These are phyloP conservation scores for Parthenolecanium corni DNA, from an alignment of 2,888 invertebrate species.

Conservation along the genomic window DNA sequence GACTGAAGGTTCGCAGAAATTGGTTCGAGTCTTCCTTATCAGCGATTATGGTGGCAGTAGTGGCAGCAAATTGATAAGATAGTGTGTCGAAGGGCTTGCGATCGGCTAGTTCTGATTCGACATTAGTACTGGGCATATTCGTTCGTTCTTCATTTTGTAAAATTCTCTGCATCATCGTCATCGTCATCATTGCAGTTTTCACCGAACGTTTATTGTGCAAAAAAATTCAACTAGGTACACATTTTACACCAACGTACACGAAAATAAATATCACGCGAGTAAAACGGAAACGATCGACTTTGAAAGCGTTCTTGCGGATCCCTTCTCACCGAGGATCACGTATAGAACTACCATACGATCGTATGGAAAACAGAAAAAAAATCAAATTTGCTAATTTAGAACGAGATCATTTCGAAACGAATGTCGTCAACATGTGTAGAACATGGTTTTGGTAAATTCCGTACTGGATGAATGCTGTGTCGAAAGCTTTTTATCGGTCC, in stretches of 20 bases:
- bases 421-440: too few relatives aligned
- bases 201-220: neutral
- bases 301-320: too few relatives aligned
- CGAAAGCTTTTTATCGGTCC: constrained; percentile 22
- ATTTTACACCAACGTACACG: neutral
- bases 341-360: too few relatives aligned
- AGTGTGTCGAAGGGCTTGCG: neutral
- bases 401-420: too few relatives aligned
- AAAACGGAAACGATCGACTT: too few relatives aligned
- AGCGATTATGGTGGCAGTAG: constrained; percentile 14
- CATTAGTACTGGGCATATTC: constrained; percentile 5
- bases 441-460: too few relatives aligned
- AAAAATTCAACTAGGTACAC: neutral
- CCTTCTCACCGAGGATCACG: too few relatives aligned
- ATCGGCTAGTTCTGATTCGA: neutral
- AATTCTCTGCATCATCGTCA: constrained; percentile 34
- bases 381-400: too few relatives aligned
- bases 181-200: constrained; percentile 32
- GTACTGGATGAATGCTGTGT: neutral
- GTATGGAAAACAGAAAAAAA: too few relatives aligned
- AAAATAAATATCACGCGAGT: too few relatives aligned
- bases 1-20: neutral
- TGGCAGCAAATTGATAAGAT: constrained; percentile 1
- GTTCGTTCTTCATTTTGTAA: constrained; percentile 31
- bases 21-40: neutral